Evolutionary conservation across 1,140 invertebrate species (phyloP).

Genomic region (Oryctes rhinoceros): DNA sequence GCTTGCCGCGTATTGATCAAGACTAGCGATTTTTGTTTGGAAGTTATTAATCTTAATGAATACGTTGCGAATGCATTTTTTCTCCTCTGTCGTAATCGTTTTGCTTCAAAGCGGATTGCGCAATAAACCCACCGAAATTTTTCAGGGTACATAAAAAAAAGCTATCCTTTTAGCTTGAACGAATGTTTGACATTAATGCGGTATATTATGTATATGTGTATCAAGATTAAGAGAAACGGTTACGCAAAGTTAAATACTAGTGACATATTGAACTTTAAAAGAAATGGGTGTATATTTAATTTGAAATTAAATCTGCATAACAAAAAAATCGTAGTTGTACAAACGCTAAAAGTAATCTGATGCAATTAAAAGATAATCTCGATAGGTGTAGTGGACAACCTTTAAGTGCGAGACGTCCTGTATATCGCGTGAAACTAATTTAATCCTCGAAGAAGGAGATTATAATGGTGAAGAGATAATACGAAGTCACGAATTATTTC

Average conservation of each 20-base stretch:
- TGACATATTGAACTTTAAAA: constrained; percentile 34
- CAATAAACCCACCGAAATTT: background rate
- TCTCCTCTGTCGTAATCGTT: background rate
- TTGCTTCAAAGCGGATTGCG: background rate
- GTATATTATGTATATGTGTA: constrained; percentile 7
- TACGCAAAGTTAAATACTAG: constrained; percentile 6
- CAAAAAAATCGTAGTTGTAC: background rate
- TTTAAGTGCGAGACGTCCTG: background rate
- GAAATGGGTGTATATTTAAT: constrained; percentile 20
- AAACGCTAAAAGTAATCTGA: background rate
- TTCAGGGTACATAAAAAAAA: background rate
- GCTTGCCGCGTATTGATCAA: background rate
- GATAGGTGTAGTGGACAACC: no score
- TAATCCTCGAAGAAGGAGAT: background rate
- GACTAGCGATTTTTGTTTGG: background rate
- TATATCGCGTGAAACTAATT: constrained; percentile 2
- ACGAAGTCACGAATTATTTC: background rate
- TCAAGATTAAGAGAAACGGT: background rate
- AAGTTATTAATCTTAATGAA: background rate
- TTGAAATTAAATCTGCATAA: background rate
- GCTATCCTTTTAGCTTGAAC: background rate
- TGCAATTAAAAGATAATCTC: background rate
- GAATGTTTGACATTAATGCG: constrained; percentile 15
- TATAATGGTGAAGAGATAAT: background rate
- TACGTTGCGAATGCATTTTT: constrained; percentile 14